Conservation (phyloP, 2,797 vertebrate genomes). For the Xenops minutus region DNA sequence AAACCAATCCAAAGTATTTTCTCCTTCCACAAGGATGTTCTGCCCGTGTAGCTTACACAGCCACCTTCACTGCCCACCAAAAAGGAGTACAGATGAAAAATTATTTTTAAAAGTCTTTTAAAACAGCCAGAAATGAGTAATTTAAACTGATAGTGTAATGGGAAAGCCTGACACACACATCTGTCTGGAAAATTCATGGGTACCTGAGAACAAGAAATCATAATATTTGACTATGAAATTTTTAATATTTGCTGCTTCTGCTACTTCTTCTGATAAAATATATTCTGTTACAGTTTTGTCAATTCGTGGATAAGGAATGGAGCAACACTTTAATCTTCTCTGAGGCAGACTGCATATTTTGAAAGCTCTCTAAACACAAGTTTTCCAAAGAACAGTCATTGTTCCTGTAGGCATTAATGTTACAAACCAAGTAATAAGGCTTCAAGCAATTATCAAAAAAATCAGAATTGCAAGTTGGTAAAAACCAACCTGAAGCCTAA, state of each 20-base stretch:
- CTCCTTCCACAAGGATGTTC: background rate
- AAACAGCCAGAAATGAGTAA: background rate
- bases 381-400: background rate
- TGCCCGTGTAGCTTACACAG: background rate
- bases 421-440: background rate
- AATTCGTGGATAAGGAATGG: background rate
- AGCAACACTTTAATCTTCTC: background rate
- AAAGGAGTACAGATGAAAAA: background rate
- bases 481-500: background rate
- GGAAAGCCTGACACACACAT: background rate
- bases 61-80: background rate
- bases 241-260: background rate
- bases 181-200: background rate
- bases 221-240: background rate
- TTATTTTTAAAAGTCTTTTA: background rate
- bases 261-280: background rate
- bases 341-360: background rate
- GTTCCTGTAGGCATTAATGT: background rate
- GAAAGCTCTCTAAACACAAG: background rate
- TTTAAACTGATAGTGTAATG: background rate
- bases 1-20: background rate
- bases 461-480: background rate
- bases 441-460: conserved; percentile 7
- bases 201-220: background rate
- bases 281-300: background rate